phyloP scores from a whole-genome alignment of 2,113 vertebrate species.

The Gadus chalcogrammus region DNA sequence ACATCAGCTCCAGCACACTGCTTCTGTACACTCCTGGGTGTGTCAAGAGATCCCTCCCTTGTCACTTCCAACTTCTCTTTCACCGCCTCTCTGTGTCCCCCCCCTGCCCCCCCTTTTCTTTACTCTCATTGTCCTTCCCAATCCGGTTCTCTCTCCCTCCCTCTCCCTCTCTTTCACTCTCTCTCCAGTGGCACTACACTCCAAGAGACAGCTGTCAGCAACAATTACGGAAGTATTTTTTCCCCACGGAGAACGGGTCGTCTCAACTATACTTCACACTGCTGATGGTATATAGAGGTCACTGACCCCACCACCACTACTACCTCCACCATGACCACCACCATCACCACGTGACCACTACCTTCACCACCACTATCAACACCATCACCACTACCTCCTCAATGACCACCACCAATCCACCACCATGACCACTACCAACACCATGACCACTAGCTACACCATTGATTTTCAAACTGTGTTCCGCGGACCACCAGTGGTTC shows the following conservation, averaged over 20 bases:
- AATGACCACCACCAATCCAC: too few relatives aligned
- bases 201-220: slow-evolving; percentile 46
- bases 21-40: too few relatives aligned
- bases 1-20: too few relatives aligned
- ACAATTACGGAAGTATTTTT: slow-evolving; percentile 25
- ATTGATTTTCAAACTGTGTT: too few relatives aligned
- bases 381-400: not conserved
- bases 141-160: not conserved
- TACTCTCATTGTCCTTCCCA: not conserved
- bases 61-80: not conserved
- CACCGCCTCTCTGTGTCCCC: slow-evolving; percentile 19
- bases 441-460: too few relatives aligned
- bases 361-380: slow-evolving; percentile 29
- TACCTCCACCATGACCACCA: too few relatives aligned
- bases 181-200: slow-evolving; percentile 1
- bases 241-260: slow-evolving; percentile 5
- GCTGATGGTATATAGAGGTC: slow-evolving; percentile 43
- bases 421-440: too few relatives aligned
- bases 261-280: slow-evolving; percentile 6
- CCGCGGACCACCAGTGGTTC: too few relatives aligned
- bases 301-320: slow-evolving; percentile 15
- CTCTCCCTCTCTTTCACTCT: not conserved
- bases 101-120: not conserved
- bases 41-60: too few relatives aligned
- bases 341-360: too few relatives aligned